Evolutionary conservation across 2,113 vertebrate species (phyloP).

Genomic region (Macheiramphus alcinus): DNA sequence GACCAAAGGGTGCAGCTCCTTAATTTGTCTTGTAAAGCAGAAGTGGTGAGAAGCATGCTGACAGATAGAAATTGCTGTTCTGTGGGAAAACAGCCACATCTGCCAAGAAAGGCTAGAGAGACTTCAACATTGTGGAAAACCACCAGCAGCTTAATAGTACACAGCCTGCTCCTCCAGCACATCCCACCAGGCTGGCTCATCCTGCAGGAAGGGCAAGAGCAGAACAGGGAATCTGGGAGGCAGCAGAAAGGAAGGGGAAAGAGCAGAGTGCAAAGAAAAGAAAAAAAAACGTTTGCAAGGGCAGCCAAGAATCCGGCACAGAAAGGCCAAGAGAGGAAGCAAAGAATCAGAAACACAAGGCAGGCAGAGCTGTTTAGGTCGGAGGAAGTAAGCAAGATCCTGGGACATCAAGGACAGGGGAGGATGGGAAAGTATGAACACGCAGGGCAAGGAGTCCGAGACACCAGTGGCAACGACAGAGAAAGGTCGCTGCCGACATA

Average conservation of each 20-base stretch:
- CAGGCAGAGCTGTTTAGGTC: neutral
- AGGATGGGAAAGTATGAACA: neutral
- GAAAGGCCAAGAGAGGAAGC: neutral
- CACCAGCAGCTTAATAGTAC: neutral
- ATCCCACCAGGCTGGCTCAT: conserved; percentile 14
- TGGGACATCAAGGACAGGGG: neutral
- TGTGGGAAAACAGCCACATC: conserved; percentile 31
- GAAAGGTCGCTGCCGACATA: neutral
- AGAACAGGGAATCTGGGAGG: neutral
- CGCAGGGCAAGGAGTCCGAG: neutral
- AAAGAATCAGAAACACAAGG: neutral
- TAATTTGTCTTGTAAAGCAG: conserved; percentile 45
- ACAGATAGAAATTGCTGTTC: conserved; percentile 33
- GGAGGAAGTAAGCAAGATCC: neutral
- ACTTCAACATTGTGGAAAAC: conserved; percentile 21
- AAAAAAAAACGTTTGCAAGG: neutral
- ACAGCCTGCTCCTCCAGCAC: conserved; percentile 1
- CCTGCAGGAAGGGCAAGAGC: neutral
- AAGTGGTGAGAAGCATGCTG: conserved; percentile 12
- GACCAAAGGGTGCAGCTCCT: neutral
- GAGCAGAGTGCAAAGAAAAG: neutral
- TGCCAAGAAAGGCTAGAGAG: neutral
- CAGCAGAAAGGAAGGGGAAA: neutral
- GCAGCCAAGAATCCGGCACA: neutral
- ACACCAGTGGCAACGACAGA: neutral